Base-by-base conservation (phyloP, 2,888 invertebrate species). In the Lissonota sp. region DNA sequence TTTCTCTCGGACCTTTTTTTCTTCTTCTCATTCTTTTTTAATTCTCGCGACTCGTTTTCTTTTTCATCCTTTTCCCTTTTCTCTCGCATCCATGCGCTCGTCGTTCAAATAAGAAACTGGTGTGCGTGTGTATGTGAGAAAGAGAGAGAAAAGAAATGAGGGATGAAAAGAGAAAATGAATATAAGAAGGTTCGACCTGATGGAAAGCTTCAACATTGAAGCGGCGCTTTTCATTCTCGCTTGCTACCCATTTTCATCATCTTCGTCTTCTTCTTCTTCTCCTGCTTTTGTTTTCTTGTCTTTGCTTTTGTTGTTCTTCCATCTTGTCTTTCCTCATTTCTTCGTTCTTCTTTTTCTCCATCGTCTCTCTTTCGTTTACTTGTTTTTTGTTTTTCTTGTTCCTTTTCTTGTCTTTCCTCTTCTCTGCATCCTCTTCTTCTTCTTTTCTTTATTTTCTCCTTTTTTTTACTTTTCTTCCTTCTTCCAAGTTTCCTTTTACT, bases 151-250 rank as follows among this genome's bases (percentile, higher is more conserved):
- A 39, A 51, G 64, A 73, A 51, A 26, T 51, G 57, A 66, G 14
- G 51, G 72, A 72, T 42, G 37, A 49, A 73, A 62, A 62, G 69
- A 62, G 70, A 26, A 67, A 76, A 26, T 69, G 62, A 57, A 49
- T 60, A 39, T 66, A 57, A 69, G 79, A 64, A 60, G 75, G 66
- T 71, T 72, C 70, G 70, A 79, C 69, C 73, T 53, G 42, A 46
- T n/a, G 73, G 69, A 81, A 78, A 64, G 77, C 62, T 67, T 74
- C 40, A 70, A 51, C 75, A 63, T 80, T 75, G 66, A 74, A 78
- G 60, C 53, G 74, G 42, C 63, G 63, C 12, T 42, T 40, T 58
- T 16, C 14, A 44, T 10, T 44, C 6, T 44, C n/a, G n/a, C 10
- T 10, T 6, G 7, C 10, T 44, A 6, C 10, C 10, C 44, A 8